Conservation (phyloP, 2,888 invertebrate species). For the Homarus gammarus region DNA sequence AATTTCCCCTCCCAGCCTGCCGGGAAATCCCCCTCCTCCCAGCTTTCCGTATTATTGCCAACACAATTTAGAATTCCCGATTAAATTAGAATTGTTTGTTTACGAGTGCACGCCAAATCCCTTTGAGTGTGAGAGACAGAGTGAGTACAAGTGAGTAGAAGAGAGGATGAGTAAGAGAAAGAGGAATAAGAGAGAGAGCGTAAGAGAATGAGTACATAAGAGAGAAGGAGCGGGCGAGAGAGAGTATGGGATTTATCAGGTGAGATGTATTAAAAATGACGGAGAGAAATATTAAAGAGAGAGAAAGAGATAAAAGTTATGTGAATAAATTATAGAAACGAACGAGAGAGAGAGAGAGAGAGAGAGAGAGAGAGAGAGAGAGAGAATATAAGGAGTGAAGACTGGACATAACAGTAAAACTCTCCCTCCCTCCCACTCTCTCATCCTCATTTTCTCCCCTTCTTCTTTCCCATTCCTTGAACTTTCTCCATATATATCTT, state of each 20-base stretch:
- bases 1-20: too few relatives aligned
- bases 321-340: neutral
- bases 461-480: too few relatives aligned
- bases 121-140: neutral
- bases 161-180: neutral
- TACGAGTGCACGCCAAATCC: neutral
- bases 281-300: too few relatives aligned
- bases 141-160: neutral
- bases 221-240: neutral
- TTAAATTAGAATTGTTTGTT: too few relatives aligned
- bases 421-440: neutral
- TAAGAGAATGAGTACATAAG: neutral
- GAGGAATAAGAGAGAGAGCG: neutral
- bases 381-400: neutral
- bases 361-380: neutral
- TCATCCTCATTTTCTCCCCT: neutral
- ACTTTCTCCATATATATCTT: neutral
- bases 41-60: too few relatives aligned
- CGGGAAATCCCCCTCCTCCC: too few relatives aligned
- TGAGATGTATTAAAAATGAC: too few relatives aligned
- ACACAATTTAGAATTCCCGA: too few relatives aligned
- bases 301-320: neutral
- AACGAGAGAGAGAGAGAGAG: constrained; percentile 21
- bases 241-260: neutral
- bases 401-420: too few relatives aligned